A percentile compares a stretch with the other conserved stretches of the same genome.
These are phyloP conservation scores for Ethmia dodecea DNA, from an alignment of 2,888 invertebrate genomes.

Conservation along the genomic window DNA sequence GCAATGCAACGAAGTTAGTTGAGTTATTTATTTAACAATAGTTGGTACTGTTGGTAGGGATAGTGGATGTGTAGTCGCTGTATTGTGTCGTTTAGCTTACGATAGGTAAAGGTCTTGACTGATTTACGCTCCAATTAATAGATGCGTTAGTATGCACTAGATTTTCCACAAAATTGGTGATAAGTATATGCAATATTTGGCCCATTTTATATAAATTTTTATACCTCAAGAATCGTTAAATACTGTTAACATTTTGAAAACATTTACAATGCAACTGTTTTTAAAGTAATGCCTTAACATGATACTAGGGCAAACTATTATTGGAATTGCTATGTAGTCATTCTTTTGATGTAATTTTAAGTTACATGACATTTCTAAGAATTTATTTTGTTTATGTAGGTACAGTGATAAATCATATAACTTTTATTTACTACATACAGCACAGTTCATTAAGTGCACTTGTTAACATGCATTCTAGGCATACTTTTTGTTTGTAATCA, in stretches of 20 bases:
- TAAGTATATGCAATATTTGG: conserved; percentile 48
- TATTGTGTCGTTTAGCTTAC: conserved; percentile 54
- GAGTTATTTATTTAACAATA: conserved; percentile 28
- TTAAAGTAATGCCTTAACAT: conserved; percentile 13
- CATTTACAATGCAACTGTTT: conserved; percentile 28
- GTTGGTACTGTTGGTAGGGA: conserved; percentile 41
- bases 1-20: conserved; percentile 38
- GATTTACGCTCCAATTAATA: conserved; percentile 65
- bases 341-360: too few species aligned
- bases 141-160: conserved; percentile 39
- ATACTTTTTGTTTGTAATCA: too few species aligned
- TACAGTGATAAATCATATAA: too few species aligned
- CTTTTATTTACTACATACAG: conserved; percentile 11
- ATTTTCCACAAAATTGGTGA: conserved; percentile 53
- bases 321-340: too few species aligned
- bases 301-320: too few species aligned
- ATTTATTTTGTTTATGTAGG: too few species aligned
- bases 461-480: too few species aligned
- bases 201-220: conserved; percentile 51
- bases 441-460: background rate
- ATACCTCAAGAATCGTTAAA: conserved; percentile 40
- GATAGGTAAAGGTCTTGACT: conserved; percentile 71
- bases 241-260: conserved; percentile 41
- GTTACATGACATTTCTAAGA: too few species aligned
- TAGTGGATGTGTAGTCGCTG: conserved; percentile 46